A percentile compares a stretch with the other conserved stretches of the same genome.
phyloP scores from a whole-genome alignment of 2,113 vertebrate genomes.

The Dipodomys spectabilis region DNA sequence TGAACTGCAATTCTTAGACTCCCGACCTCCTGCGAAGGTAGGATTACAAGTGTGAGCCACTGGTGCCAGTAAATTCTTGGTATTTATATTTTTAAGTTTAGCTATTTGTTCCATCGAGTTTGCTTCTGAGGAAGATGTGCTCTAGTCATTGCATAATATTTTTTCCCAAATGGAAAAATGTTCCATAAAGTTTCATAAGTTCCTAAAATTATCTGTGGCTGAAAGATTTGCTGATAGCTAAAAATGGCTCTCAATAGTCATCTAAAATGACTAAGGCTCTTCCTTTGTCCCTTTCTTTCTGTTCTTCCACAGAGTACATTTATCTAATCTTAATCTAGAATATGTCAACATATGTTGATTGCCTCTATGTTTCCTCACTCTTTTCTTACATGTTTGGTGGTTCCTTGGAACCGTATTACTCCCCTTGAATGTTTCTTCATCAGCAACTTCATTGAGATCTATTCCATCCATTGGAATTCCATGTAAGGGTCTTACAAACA shows the following conservation, averaged over 20 bases:
- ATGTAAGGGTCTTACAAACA: background rate
- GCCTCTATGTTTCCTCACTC: background rate
- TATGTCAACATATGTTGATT: background rate
- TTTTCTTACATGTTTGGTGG: background rate
- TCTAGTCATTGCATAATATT: background rate
- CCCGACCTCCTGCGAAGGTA: too few species aligned
- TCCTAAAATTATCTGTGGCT: background rate
- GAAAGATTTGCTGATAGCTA: background rate
- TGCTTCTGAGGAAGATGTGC: background rate
- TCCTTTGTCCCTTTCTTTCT: slow-evolving; percentile 33
- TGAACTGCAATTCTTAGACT: too few species aligned
- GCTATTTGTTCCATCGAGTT: background rate
- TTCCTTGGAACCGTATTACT: background rate
- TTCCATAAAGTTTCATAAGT: background rate
- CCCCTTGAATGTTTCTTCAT: background rate
- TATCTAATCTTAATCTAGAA: slow-evolving; percentile 15
- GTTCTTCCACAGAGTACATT: background rate
- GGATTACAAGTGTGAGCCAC: too few species aligned
- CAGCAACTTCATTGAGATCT: background rate
- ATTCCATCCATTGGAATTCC: background rate
- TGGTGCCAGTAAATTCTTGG: too few species aligned
- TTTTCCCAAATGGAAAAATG: background rate
- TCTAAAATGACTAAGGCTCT: background rate
- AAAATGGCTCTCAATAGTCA: background rate
- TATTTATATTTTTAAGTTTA: background rate